These are phyloP conservation scores for Colletes latitarsis DNA, from an alignment of 1,140 invertebrate genomes.

Conservation along the genomic window DNA sequence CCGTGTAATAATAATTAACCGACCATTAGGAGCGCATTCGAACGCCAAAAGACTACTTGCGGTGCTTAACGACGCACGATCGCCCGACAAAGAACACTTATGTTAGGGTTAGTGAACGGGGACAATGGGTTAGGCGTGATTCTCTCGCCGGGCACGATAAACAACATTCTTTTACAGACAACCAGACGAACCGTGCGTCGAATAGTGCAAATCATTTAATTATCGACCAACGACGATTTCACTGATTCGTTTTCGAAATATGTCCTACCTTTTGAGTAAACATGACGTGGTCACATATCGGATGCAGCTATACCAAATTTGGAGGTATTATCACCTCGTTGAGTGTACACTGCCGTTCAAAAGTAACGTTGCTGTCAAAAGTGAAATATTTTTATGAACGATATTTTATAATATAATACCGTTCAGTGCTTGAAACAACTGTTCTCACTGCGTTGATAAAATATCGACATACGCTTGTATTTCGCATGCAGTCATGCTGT, in stretches of 20 bases:
- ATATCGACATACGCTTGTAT: too few relatives aligned
- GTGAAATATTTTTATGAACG: too few relatives aligned
- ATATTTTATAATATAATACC: too few relatives aligned
- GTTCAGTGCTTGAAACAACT: too few relatives aligned
- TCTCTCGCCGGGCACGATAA: conserved; percentile 30
- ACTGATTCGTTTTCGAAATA: conserved; percentile 1
- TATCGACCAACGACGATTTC: neutral
- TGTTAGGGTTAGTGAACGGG: conserved; percentile 58
- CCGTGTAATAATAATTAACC: conserved; percentile 43
- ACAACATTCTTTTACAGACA: conserved; percentile 15
- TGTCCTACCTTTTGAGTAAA: neutral
- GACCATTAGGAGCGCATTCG: neutral
- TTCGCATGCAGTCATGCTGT: too few relatives aligned
- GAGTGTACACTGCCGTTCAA: neutral
- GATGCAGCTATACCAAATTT: conserved; percentile 3
- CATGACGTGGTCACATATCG: neutral
- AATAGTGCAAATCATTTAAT: conserved; percentile 1
- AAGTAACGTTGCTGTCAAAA: neutral
- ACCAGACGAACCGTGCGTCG: neutral
- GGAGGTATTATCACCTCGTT: conserved; percentile 3
- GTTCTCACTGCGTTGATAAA: too few relatives aligned
- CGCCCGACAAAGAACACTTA: conserved; percentile 49
- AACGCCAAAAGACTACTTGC: conserved; percentile 22
- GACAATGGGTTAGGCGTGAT: conserved; percentile 52
- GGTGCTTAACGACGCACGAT: conserved; percentile 47